These are phyloP conservation scores for Montipora foliosa DNA, from an alignment of 64 coral and sea anemone genomes.

Conservation along the genomic window DNA sequence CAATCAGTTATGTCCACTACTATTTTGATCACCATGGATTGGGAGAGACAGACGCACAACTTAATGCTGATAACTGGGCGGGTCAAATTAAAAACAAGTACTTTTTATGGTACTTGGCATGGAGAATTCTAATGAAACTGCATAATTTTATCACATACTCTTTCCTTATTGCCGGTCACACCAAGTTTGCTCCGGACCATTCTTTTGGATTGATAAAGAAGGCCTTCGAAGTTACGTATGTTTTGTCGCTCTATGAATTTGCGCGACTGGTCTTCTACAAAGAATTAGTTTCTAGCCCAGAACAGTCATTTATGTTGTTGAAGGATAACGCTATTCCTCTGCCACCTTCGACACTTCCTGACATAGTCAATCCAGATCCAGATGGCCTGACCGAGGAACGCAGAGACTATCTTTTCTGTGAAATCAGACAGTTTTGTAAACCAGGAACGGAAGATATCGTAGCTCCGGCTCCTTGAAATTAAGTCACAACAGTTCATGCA, in stretches of 20 bases:
- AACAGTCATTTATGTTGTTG: slow-evolving; percentile 37
- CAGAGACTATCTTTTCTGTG: slow-evolving; percentile 21
- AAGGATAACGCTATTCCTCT: slow-evolving; percentile 14
- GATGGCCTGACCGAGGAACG: slow-evolving; percentile 14
- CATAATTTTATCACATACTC: slow-evolving; percentile 34
- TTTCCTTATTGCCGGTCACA: slow-evolving; percentile 62
- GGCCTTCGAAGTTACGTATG: slow-evolving; percentile 43
- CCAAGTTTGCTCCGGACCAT: slow-evolving; percentile 46
- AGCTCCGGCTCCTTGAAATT: slow-evolving; percentile 1
- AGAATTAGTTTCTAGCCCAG: slow-evolving; percentile 2
- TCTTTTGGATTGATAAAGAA: slow-evolving; percentile 67
- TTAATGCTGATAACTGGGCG: slow-evolving; percentile 44
- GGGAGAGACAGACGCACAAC: slow-evolving; percentile 41
- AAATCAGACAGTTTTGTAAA: slow-evolving; percentile 47
- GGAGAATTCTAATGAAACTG: slow-evolving; percentile 9
- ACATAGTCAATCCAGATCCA: background rate
- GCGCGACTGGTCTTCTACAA: slow-evolving; percentile 44
- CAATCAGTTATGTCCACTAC: slow-evolving; percentile 36
- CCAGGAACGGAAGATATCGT: slow-evolving; percentile 37
- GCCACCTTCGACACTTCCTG: too few relatives aligned
- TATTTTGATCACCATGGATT: slow-evolving; percentile 23
- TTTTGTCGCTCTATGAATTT: slow-evolving; percentile 58
- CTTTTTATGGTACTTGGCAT: slow-evolving; percentile 44
- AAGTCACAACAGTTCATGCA: too few relatives aligned
- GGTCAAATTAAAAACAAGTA: slow-evolving; percentile 57